These are phyloP conservation scores for Tipula lateralis DNA, from an alignment of 2,888 invertebrate genomes.

Conservation along the genomic window DNA sequence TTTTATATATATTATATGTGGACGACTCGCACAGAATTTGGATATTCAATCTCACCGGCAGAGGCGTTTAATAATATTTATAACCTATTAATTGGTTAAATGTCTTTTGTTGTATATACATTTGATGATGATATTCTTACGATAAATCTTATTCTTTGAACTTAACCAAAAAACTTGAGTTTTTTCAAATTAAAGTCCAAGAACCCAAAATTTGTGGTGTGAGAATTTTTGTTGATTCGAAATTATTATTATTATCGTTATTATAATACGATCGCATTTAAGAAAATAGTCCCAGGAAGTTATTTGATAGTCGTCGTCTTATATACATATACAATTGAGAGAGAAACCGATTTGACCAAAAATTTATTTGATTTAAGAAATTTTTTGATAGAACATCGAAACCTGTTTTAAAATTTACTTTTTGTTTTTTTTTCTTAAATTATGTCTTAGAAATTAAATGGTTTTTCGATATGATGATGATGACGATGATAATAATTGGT, in stretches of 20 bases:
- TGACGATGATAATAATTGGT: background rate
- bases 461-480: background rate
- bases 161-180: background rate
- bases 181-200: conserved; percentile 20
- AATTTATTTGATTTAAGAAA: background rate
- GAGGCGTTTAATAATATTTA: conserved; percentile 29
- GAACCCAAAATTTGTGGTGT: conserved; percentile 11
- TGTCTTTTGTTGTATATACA: conserved; percentile 24
- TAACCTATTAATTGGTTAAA: conserved; percentile 28
- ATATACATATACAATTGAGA: background rate
- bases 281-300: conserved; percentile 11
- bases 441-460: conserved; percentile 11
- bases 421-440: background rate
- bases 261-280: background rate
- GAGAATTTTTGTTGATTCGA: background rate
- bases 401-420: background rate
- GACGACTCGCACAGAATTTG: background rate
- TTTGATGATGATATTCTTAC: conserved; percentile 24
- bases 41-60: conserved; percentile 27
- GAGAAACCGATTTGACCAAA: background rate
- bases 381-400: background rate
- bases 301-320: conserved; percentile 1
- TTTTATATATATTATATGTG: background rate
- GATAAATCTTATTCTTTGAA: conserved; percentile 19
- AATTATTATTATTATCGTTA: background rate